Conservation (phyloP, 2,797 vertebrate species). For the Pterois miles region DNA sequence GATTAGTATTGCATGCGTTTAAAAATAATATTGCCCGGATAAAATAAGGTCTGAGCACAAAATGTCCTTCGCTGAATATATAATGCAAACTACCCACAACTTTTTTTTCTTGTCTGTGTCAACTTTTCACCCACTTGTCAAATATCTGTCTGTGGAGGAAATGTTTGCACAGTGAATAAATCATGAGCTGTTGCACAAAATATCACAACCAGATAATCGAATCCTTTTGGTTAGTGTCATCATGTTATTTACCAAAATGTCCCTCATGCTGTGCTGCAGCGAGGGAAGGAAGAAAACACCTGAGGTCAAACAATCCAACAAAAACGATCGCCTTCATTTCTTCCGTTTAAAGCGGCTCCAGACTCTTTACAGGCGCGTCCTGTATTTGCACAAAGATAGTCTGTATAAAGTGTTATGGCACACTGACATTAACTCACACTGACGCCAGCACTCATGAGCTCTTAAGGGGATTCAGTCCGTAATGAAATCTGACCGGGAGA, state of each 20-base stretch:
- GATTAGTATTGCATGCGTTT: slow-evolving; percentile 66
- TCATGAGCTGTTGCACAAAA: slow-evolving; percentile 23
- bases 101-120: not conserved
- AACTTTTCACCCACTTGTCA: not conserved
- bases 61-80: not conserved
- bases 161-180: slow-evolving; percentile 10
- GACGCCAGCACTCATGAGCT: slow-evolving; percentile 55
- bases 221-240: slow-evolving; percentile 26
- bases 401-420: slow-evolving; percentile 56
- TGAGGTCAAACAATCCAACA: slow-evolving; percentile 52
- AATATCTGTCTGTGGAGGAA: slow-evolving; percentile 3
- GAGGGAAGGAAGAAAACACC: slow-evolving; percentile 52
- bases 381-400: slow-evolving; percentile 21
- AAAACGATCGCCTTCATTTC: slow-evolving; percentile 25
- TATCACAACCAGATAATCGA: slow-evolving; percentile 4
- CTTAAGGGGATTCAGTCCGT: slow-evolving; percentile 54
- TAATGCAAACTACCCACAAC: slow-evolving; percentile 23
- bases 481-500: slow-evolving; percentile 34
- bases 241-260: slow-evolving; percentile 2
- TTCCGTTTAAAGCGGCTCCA: slow-evolving; percentile 33
- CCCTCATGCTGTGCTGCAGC: slow-evolving; percentile 22
- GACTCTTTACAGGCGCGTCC: slow-evolving; percentile 19
- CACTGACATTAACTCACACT: slow-evolving; percentile 53
- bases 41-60: slow-evolving; percentile 42
- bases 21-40: slow-evolving; percentile 41